A percentile compares a stretch with the other conserved stretches of the same genome.
These are phyloP conservation scores for Lordiphosa fenestrarum DNA, from an alignment of 2,888 invertebrate genomes.

Conservation along the genomic window DNA sequence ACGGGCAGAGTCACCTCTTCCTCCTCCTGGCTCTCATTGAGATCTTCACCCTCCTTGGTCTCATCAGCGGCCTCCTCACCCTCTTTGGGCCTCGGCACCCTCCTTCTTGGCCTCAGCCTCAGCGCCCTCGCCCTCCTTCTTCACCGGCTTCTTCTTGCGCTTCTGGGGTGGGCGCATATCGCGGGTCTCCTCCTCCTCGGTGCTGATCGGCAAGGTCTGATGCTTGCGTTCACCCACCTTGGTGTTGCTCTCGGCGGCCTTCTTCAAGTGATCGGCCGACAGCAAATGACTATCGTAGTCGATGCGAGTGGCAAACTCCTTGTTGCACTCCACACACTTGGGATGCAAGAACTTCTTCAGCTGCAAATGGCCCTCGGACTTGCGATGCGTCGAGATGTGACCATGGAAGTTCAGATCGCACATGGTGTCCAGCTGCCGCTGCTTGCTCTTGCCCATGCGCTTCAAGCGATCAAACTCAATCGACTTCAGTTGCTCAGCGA, in stretches of 20 bases:
- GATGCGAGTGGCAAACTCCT: slow-evolving; percentile 92
- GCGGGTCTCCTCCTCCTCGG: slow-evolving; percentile 82
- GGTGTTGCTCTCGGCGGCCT: slow-evolving; percentile 81
- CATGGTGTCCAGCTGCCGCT: slow-evolving; percentile 88
- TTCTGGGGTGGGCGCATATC: slow-evolving; percentile 80
- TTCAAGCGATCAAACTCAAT: slow-evolving; percentile 86
- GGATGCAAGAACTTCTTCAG: slow-evolving; percentile 92
- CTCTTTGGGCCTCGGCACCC: slow-evolving; percentile 72
- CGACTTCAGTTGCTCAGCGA: slow-evolving; percentile 85
- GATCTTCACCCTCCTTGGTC: slow-evolving; percentile 77
- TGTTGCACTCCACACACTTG: slow-evolving; percentile 88
- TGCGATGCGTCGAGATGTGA: slow-evolving; percentile 89
- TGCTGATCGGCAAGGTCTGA: slow-evolving; percentile 81
- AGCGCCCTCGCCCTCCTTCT: slow-evolving; percentile 71
- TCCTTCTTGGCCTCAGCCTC: slow-evolving; percentile 76
- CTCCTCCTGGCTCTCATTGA: slow-evolving; percentile 78
- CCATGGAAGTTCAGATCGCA: slow-evolving; percentile 91
- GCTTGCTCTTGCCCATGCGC: slow-evolving; percentile 87
- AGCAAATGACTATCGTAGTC: slow-evolving; percentile 91
- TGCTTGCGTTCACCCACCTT: slow-evolving; percentile 80
- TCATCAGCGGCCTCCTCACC: slow-evolving; percentile 78
- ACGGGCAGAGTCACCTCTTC: slow-evolving; percentile 80
- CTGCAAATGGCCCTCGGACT: slow-evolving; percentile 90
- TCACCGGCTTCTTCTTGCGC: slow-evolving; percentile 79
- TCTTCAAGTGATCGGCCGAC: slow-evolving; percentile 87